Conservation (phyloP, 2,797 vertebrate genomes). For the Cuculus canorus region DNA sequence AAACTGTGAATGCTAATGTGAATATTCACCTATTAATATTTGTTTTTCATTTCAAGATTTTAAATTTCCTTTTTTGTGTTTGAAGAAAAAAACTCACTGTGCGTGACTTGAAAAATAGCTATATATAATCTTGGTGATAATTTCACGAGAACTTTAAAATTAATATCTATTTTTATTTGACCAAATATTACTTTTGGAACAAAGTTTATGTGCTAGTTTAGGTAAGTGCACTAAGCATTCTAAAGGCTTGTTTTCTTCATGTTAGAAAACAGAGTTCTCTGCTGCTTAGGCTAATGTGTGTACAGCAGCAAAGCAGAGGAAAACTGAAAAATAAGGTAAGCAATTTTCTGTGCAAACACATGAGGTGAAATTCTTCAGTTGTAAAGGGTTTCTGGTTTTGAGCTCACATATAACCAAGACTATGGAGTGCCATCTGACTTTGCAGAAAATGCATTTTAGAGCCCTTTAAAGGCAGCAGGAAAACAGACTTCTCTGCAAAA, state of each 20-base stretch:
- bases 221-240: background rate
- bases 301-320: background rate
- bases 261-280: background rate
- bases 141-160: background rate
- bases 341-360: background rate
- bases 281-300: background rate
- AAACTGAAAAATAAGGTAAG: background rate
- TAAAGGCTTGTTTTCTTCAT: background rate
- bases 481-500: background rate
- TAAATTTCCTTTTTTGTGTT: background rate
- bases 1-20: background rate
- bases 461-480: background rate
- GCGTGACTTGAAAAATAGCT: background rate
- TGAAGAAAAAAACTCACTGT: background rate
- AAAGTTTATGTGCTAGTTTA: background rate
- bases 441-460: background rate
- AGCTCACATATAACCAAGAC: background rate
- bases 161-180: background rate
- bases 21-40: background rate
- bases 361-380: background rate
- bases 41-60: background rate
- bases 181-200: background rate
- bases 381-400: background rate
- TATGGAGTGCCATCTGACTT: background rate
- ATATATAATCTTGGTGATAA: background rate